Evolutionary conservation across 2,113 vertebrate genomes (phyloP), one percentile per base, ranked within the genome.

Genomic region (Falco punctatus): DNA sequence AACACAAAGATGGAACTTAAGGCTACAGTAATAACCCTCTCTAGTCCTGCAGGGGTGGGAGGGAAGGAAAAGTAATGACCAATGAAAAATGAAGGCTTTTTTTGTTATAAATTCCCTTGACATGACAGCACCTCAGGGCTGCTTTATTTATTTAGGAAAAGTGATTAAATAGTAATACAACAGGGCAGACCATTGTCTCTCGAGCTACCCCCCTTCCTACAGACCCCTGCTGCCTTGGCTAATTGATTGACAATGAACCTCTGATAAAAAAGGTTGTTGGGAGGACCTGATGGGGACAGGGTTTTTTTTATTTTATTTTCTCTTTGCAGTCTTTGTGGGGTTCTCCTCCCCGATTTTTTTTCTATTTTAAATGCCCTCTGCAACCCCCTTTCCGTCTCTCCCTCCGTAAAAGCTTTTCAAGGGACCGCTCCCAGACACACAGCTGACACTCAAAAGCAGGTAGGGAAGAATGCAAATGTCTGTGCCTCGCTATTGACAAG

Each of bases 11-110:
- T 98, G 98, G 98, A 98, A 98, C 98, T 98, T 98, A 98, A 98
- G 97, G 98, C 98, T 98, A 98, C 98, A 98, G 98, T 98, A 98
- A 98, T 98, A 98, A 98, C 98, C 98, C 98, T 98, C 98, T 98
- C 98, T 98, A 97, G 98, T 98, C 97, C 97, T 96, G 95, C 96
- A 93, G 97, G 96, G 86, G 74, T 92, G 92, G 96, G 94, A 97
- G 96, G 85, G 90, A 95, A 97, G 97, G 91, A 96, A 98, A 97
- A 97, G 98, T 97, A 98, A 98, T 97, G 98, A 97, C 98, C 97
- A 98, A 97, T 97, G 98, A 97, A 98, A 98, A 98, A 98, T 97
- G 97, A 98, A 98, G 98, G 96, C 94, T 0, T 94, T 97, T 97
- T 98, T 98, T 97, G 97, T 98, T 98, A 96, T 97, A 97, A 98